Conservation (phyloP, 2,888 invertebrate genomes). For the Agrochola litura region DNA sequence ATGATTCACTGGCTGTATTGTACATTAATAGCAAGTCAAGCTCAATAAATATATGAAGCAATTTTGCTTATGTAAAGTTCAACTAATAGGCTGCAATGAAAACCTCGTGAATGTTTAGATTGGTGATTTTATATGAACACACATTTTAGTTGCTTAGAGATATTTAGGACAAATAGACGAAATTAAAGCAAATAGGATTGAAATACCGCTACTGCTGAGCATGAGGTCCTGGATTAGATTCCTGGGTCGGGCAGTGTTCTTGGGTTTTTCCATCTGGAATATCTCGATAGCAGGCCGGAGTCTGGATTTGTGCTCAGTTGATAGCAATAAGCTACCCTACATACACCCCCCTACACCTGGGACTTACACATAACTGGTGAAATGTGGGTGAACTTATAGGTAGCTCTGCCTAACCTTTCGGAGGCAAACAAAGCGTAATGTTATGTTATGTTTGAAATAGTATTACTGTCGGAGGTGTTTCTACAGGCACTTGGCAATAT, state of each 20-base stretch:
- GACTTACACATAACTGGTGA: too few relatives aligned
- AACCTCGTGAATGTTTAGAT: constrained; percentile 13
- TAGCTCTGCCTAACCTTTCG: too few relatives aligned
- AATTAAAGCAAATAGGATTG: background rate
- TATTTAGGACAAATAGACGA: background rate
- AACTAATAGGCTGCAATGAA: constrained; percentile 20
- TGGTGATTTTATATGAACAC: background rate
- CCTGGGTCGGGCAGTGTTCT: background rate
- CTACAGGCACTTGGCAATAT: background rate
- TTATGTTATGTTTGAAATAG: too few relatives aligned
- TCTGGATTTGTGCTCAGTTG: background rate
- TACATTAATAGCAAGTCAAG: background rate
- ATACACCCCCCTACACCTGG: too few relatives aligned
- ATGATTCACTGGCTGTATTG: background rate
- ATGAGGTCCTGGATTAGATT: background rate
- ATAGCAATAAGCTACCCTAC: too few relatives aligned
- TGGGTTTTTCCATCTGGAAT: background rate
- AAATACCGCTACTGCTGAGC: background rate
- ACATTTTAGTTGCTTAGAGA: constrained; percentile 6
- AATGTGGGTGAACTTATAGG: too few relatives aligned
- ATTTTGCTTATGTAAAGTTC: constrained; percentile 2
- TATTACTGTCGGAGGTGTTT: too few relatives aligned
- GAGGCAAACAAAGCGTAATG: too few relatives aligned
- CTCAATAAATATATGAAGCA: constrained; percentile 32
- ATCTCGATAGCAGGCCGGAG: background rate